Percentiles rank a stretch among this genome's conserved stretches.
phyloP scores from a whole-genome alignment of 2,888 invertebrate genomes.

The Melanotus villosus region DNA sequence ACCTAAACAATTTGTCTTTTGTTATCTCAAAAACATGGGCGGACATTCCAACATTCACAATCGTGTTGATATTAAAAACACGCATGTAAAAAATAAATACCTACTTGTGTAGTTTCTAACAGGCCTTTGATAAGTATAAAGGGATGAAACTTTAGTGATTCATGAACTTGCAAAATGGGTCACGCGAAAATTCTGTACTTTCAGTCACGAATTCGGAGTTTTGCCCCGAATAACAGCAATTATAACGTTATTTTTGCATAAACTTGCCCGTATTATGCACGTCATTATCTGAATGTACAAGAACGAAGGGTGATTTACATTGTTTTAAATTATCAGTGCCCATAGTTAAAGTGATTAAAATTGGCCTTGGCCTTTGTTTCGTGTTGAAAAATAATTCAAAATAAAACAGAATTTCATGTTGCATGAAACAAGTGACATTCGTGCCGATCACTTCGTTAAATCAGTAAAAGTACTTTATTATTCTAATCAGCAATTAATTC shows the following conservation, averaged over 20 bases:
- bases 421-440: conserved; percentile 23
- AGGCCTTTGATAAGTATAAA: neutral
- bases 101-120: neutral
- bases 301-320: neutral
- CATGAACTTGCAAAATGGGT: conserved; percentile 17
- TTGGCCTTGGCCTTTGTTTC: conserved; percentile 23
- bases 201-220: conserved; percentile 27
- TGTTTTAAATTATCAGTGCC: conserved; percentile 6
- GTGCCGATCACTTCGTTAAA: conserved; percentile 13
- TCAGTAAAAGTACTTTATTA: neutral
- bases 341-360: conserved; percentile 11
- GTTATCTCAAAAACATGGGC: neutral
- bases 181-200: conserved; percentile 20
- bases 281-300: neutral
- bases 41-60: neutral
- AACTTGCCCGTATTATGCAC: conserved; percentile 19
- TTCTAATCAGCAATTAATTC: neutral
- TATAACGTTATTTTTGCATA: conserved; percentile 22
- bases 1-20: neutral
- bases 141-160: conserved; percentile 8
- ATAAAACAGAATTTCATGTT: conserved; percentile 18
- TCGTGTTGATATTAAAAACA: neutral
- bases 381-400: conserved; percentile 28
- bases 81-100: conserved; percentile 11
- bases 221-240: neutral